Percentiles rank a stretch among this genome's conserved stretches.
These are phyloP conservation scores for Hystrix cristata DNA, from an alignment of 2,113 vertebrate species.

Conservation along the genomic window DNA sequence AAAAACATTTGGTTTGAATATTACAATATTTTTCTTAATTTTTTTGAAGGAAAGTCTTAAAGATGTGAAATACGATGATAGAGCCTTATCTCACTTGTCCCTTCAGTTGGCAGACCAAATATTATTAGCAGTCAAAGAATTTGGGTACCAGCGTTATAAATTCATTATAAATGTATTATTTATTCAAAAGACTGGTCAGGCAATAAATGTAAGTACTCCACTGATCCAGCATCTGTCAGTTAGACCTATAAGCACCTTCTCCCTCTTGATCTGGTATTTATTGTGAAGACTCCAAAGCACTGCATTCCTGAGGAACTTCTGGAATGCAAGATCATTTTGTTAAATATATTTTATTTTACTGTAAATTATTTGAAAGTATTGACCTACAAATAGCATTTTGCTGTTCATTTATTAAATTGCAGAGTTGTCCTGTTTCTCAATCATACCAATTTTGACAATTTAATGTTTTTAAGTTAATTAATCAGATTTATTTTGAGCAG, in stretches of 20 bases:
- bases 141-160: conserved; percentile 87
- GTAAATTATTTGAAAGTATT: neutral
- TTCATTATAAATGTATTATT: conserved; percentile 87
- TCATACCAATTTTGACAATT: neutral
- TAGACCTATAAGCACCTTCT: neutral
- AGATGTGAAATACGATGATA: conserved; percentile 79
- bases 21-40: conserved; percentile 62
- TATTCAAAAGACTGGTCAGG: conserved; percentile 88
- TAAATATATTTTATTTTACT: neutral
- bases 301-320: neutral
- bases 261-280: rapidly evolving
- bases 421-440: neutral
- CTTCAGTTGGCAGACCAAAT: conserved; percentile 87
- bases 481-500: neutral
- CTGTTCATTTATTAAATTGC: neutral
- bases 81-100: conserved; percentile 81
- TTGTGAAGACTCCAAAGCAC: too few relatives aligned
- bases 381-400: neutral
- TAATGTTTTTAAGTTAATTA: neutral
- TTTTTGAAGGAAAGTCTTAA: conserved; percentile 87
- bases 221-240: neutral
- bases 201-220: conserved; percentile 86
- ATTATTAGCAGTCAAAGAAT: conserved; percentile 85
- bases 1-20: conserved; percentile 61
- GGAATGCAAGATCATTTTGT: neutral